These are phyloP conservation scores for Eospalax fontanierii DNA, from an alignment of 2,797 vertebrate genomes.

Conservation along the genomic window DNA sequence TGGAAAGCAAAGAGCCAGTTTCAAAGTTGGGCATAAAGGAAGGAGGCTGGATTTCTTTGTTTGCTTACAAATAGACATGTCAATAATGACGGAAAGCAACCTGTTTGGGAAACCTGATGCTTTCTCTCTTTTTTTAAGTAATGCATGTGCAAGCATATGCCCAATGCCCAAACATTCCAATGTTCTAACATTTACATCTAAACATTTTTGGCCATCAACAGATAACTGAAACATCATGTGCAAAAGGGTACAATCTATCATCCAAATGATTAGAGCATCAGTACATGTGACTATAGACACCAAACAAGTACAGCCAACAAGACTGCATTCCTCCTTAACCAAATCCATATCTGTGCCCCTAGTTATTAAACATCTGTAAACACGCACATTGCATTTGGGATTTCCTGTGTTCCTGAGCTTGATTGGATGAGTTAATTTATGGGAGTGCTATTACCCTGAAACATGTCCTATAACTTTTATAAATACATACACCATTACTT, in stretches of 20 bases:
- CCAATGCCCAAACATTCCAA: conserved; percentile 33
- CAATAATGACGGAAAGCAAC: conserved; percentile 36
- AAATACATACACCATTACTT: conserved; percentile 8
- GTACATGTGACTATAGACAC: neutral
- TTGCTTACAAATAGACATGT: conserved; percentile 64
- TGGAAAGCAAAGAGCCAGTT: conserved; percentile 7
- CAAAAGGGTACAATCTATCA: neutral
- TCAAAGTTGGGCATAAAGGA: conserved; percentile 40
- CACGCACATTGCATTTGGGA: neutral
- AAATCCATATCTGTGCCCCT: neutral
- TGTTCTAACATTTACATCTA: conserved; percentile 45
- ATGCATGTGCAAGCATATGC: neutral
- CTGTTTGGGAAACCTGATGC: conserved; percentile 17
- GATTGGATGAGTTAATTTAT: conserved; percentile 29
- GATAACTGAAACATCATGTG: conserved; percentile 25
- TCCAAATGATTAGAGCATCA: conserved; percentile 36
- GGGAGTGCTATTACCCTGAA: conserved; percentile 36
- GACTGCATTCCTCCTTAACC: neutral
- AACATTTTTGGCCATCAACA: conserved; percentile 46
- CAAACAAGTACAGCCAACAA: neutral
- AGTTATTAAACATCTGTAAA: conserved; percentile 44
- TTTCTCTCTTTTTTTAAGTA: neutral
- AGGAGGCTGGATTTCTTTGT: neutral
- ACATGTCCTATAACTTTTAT: conserved; percentile 36
- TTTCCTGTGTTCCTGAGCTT: conserved; percentile 29